Evolutionary conservation across 2,888 invertebrate species (phyloP), one percentile per base, ranked within the genome.

Genomic region (Nymphalis urticae): DNA sequence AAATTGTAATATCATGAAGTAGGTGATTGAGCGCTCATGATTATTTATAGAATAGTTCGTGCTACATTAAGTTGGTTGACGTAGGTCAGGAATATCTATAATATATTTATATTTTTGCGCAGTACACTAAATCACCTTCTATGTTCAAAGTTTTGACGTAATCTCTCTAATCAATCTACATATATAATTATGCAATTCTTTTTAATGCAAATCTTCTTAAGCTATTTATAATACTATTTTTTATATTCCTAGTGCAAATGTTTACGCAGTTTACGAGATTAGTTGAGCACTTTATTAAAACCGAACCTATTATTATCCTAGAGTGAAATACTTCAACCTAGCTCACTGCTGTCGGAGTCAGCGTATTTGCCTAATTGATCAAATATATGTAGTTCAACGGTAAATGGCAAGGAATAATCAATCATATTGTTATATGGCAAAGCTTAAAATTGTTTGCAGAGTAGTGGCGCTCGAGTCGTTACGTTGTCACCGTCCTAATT

Each of bases 321-420:
- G 79, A 85, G 81, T 84, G 86, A 86, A 88, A 89, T 85, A 90
- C 86, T 90, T 85, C 77, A 83, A 86, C 84, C 84, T 86, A 89
- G 86, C 88, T 88, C 82, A 80, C 81, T 88, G 81, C 84, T 81
- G 85, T 87, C 85, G 82, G 84, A 91, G 87, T 90, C 90, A 92
- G 90, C 90, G 89, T 91, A 92, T 92, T 92, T 91, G 89, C 88
- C 89, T 92, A 92, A 92, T 92, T 92, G 92, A 91, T 91, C 88
- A 92, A 92, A 92, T 92, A 90, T 86, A 89, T 89, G 86, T 89
- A 89, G 90, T 90, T 89, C 88, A 89, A 77, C 73, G 64, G 24
- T 8, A 48, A n/a, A 56, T 47, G 51, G 62, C 75, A 69, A 66
- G 65, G 73, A 53, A 87, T 77, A 81, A 75, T 81, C 73, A 71